Evolutionary conservation across 2,113 vertebrate genomes (phyloP).

Genomic region (Sceloporus undulatus): DNA sequence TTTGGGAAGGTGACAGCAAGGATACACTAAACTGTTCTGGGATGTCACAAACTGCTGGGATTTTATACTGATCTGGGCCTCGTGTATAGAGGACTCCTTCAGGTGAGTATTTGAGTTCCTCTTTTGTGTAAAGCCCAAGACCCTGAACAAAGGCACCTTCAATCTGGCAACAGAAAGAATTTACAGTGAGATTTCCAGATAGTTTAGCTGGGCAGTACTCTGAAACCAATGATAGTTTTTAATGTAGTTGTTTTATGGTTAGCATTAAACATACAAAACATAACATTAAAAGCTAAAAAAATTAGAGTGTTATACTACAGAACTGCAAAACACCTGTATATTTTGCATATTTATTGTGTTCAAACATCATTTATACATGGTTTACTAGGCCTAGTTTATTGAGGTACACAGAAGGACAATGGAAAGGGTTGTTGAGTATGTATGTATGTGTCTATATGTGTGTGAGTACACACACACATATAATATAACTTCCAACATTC

Average conservation of each 20-base stretch:
- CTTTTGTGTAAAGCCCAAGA: slow-evolving; percentile 86
- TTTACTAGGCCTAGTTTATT: no score
- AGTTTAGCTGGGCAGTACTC: background rate
- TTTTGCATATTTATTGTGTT: no score
- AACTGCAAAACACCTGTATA: no score
- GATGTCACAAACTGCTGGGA: slow-evolving; percentile 86
- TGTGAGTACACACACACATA: no score
- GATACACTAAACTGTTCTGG: slow-evolving; percentile 85
- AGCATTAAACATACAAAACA: background rate
- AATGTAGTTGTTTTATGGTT: background rate
- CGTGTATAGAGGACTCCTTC: slow-evolving; percentile 81
- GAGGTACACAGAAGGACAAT: no score
- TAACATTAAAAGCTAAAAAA: background rate
- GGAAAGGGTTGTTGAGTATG: no score
- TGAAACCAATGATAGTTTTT: background rate
- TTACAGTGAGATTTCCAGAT: background rate
- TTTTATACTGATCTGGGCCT: slow-evolving; percentile 87
- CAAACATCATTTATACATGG: no score
- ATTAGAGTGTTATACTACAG: background rate
- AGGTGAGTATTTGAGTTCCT: slow-evolving; percentile 86
- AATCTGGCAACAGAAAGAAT: slow-evolving; percentile 78
- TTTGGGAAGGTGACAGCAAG: slow-evolving; percentile 79
- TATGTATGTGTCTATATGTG: no score
- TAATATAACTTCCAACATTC: no score
- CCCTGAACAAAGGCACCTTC: slow-evolving; percentile 89